A percentile compares a stretch with the other conserved stretches of the same genome.
Conservation (phyloP, 2,113 vertebrate species). For the Tychaedon coryphoeus region DNA sequence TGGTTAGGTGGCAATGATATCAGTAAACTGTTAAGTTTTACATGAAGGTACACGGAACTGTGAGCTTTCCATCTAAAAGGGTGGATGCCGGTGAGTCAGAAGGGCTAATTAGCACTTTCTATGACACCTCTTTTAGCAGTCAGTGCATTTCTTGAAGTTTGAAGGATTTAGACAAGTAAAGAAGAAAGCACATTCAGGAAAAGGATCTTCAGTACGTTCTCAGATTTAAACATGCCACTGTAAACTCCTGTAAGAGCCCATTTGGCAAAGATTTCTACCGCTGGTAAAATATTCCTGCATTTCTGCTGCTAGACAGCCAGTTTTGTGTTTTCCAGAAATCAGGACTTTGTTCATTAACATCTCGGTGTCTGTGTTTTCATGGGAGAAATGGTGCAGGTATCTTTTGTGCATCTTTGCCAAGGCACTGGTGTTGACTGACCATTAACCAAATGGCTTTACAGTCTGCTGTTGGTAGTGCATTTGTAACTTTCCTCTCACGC, state of each 20-base stretch:
- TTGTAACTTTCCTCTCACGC: neutral
- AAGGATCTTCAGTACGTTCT: neutral
- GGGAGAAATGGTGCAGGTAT: neutral
- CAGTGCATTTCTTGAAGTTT: neutral
- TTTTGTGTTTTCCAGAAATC: neutral
- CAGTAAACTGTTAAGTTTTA: neutral
- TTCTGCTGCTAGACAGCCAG: neutral
- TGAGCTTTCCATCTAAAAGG: neutral
- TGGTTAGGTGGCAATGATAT: neutral
- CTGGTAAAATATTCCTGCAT: neutral
- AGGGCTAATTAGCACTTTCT: neutral
- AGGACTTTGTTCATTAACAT: neutral
- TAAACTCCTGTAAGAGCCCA: neutral
- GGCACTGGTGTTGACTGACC: neutral
- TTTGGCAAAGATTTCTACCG: neutral
- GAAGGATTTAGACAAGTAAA: neutral
- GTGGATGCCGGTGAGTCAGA: neutral
- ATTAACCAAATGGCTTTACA: neutral
- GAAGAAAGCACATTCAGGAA: neutral
- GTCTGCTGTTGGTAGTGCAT: neutral
- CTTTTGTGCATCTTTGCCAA: neutral
- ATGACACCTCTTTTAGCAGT: neutral
- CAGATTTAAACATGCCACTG: neutral
- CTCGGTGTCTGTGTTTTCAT: neutral
- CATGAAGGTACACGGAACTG: neutral